Evolutionary conservation across 1,140 invertebrate genomes (phyloP).

Genomic region (Heliconius himera): DNA sequence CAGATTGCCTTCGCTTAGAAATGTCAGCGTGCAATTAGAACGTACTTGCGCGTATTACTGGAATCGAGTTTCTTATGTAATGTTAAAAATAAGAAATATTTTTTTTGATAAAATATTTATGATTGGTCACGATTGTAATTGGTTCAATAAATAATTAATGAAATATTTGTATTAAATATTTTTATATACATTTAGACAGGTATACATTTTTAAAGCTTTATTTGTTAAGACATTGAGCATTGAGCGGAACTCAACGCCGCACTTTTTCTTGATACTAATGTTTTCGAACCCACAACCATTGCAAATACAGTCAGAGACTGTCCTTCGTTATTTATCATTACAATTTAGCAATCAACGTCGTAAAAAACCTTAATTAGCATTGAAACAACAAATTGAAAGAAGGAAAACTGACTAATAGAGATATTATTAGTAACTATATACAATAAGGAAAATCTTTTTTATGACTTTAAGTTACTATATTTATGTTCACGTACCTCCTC

Average conservation of each 20-base stretch:
- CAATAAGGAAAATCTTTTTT: background rate
- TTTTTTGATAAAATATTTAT: background rate
- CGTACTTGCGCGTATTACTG: conserved; percentile 6
- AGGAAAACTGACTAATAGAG: conserved; percentile 6
- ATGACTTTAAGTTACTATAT: background rate
- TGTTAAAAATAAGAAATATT: background rate
- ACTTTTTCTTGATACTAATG: no score
- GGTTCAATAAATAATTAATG: no score
- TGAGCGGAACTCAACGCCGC: no score
- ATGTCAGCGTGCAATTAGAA: conserved; percentile 14
- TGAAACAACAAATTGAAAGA: background rate
- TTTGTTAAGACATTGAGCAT: no score
- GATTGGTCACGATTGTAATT: background rate
- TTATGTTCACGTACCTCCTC: background rate
- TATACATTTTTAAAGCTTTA: no score
- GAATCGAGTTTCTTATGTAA: conserved; percentile 8
- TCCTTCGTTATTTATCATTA: background rate
- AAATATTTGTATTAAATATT: no score
- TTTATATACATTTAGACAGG: no score
- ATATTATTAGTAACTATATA: background rate
- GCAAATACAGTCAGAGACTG: no score
- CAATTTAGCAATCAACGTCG: background rate
- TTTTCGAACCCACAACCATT: no score
- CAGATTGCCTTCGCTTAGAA: conserved; percentile 14
- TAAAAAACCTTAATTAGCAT: background rate